Conservation (phyloP, 2,888 invertebrate genomes). For the Lycia hirtaria region DNA sequence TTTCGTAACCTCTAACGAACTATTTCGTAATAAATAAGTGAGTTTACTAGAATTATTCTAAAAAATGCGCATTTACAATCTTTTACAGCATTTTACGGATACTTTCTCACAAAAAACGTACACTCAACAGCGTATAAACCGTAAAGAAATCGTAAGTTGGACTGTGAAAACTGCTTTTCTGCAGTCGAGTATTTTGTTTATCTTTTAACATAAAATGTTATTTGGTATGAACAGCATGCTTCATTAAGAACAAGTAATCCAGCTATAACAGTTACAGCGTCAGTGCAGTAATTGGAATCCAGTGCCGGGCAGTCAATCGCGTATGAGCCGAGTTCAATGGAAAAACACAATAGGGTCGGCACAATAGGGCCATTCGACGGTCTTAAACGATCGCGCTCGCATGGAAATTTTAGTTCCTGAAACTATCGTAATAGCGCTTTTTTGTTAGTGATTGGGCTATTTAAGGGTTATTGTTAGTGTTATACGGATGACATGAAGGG, state of each 20-base stretch:
- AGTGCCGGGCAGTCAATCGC: constrained; percentile 59
- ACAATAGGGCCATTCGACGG: constrained; percentile 75
- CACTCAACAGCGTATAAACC: no score
- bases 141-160: no score
- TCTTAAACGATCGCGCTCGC: constrained; percentile 75
- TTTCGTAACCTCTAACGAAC: no score
- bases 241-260: constrained; percentile 61
- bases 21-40: no score
- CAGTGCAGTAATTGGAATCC: constrained; percentile 73
- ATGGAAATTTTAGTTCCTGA: constrained; percentile 78
- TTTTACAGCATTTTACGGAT: no score
- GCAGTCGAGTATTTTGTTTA: no score
- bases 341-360: constrained; percentile 75
- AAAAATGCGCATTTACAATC: no score
- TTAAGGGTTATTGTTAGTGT: constrained; percentile 37
- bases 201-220: no score
- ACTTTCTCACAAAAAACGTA: no score
- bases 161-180: no score
- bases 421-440: constrained; percentile 61
- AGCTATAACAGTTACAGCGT: constrained; percentile 64
- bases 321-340: constrained; percentile 75
- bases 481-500: constrained; percentile 2
- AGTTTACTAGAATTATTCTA: no score
- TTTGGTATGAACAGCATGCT: constrained; percentile 11
- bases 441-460: constrained; percentile 43